Evolutionary conservation across 2,888 invertebrate species (phyloP).

Genomic region (Acanthosepion esculentum): DNA sequence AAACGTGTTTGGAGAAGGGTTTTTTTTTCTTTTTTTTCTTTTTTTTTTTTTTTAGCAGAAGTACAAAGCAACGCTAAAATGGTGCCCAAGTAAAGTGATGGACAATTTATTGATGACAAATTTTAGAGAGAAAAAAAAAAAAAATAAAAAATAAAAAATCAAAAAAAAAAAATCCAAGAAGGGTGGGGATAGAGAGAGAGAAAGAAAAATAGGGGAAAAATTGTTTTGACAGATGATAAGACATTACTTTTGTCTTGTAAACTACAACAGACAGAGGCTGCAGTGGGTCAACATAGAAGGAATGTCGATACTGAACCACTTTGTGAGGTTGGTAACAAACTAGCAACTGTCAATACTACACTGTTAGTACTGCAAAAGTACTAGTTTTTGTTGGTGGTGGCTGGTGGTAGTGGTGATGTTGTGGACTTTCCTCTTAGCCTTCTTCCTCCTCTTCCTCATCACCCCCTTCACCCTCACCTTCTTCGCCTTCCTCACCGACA

Average conservation of each 20-base stretch:
- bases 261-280: constrained; percentile 48
- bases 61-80: constrained; percentile 46
- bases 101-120: constrained; percentile 49
- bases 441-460: constrained; percentile 63
- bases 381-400: constrained; percentile 34
- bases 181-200: background rate
- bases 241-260: constrained; percentile 49
- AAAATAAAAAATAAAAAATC: too few relatives aligned
- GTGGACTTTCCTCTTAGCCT: constrained; percentile 48
- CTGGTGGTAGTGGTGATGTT: background rate
- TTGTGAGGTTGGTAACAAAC: constrained; percentile 48
- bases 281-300: constrained; percentile 48
- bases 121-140: background rate
- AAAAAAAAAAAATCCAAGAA: background rate
- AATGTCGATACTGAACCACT: constrained; percentile 49
- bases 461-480: constrained; percentile 60
- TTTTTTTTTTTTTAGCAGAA: constrained; percentile 39
- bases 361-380: constrained; percentile 43
- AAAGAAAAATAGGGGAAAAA: constrained; percentile 44
- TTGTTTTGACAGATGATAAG: constrained; percentile 47
- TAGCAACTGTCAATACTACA: constrained; percentile 49
- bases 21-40: background rate
- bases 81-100: constrained; percentile 47
- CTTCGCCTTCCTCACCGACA: constrained; percentile 62
- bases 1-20: constrained; percentile 46